Percentiles rank a stretch among this genome's conserved stretches.
Conservation (phyloP, 2,888 invertebrate genomes). For the Meteorus cinctellus region DNA sequence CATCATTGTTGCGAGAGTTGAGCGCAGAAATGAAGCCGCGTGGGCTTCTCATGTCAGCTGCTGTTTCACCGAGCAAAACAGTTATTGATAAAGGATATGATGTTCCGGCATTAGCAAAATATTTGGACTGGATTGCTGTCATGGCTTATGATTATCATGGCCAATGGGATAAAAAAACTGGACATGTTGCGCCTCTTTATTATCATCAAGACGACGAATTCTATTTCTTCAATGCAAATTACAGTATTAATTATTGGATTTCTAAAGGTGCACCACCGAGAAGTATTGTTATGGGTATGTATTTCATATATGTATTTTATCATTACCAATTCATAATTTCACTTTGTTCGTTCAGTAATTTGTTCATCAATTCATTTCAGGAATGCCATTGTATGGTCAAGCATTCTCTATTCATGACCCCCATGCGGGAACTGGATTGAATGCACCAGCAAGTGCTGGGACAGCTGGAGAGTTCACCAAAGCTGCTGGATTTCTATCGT, state of each 20-base stretch:
- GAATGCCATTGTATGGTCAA: slow-evolving; percentile 91
- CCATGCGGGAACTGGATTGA: slow-evolving; percentile 76
- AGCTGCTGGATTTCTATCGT: slow-evolving; percentile 90
- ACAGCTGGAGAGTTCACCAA: slow-evolving; percentile 89
- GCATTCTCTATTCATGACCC: slow-evolving; percentile 80
- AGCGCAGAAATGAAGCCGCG: slow-evolving; percentile 79
- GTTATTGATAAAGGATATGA: slow-evolving; percentile 91
- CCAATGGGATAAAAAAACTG: slow-evolving; percentile 93
- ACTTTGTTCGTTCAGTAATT: too few species aligned
- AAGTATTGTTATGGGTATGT: slow-evolving; percentile 86
- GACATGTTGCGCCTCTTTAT: slow-evolving; percentile 90
- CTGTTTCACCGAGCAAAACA: slow-evolving; percentile 90
- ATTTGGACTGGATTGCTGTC: slow-evolving; percentile 92
- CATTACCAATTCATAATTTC: not conserved
- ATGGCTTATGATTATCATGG: slow-evolving; percentile 96
- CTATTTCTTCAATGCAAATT: slow-evolving; percentile 89
- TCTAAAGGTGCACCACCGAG: slow-evolving; percentile 86
- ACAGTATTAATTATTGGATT: slow-evolving; percentile 92
- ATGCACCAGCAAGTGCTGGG: slow-evolving; percentile 85
- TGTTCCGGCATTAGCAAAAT: slow-evolving; percentile 82
- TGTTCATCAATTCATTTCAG: slow-evolving; percentile 51
- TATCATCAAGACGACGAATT: slow-evolving; percentile 88
- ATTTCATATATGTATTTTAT: not conserved
- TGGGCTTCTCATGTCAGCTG: slow-evolving; percentile 85
- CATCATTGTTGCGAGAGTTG: slow-evolving; percentile 84